Evolutionary conservation across 2,797 vertebrate species (phyloP), one percentile per base, ranked within the genome.

Genomic region (Odontamblyopus lacepedii): DNA sequence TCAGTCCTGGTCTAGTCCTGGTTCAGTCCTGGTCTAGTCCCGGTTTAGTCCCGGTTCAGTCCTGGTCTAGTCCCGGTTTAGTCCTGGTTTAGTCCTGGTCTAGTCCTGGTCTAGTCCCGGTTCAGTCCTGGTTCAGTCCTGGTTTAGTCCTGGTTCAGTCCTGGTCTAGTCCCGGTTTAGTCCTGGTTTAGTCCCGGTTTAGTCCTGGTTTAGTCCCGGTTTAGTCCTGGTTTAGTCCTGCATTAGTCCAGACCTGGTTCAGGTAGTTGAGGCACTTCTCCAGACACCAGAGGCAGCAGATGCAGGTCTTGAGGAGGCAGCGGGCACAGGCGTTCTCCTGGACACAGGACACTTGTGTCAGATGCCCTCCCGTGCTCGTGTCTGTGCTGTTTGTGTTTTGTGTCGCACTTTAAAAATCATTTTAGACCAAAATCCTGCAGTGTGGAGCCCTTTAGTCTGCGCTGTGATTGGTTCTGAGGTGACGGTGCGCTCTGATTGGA

Each of bases 241-340:
- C 3, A 15, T 29, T 6, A 30, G 57, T 62, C 8, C 66, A 30
- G 7, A 99, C 97, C 96, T 98, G 97, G 92, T 99, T 99, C 94
- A 99, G 94, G 92, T 97, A 99, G 90, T 96, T 97, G 91, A 99
- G 97, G 96, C 97, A 98, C 96, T 98, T 98, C 94, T 99, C 97
- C 91, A 99, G 91, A 96, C 97, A 98, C 97, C 97, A 99, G 91
- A 99, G 95, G 85, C 97, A 99, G 94, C 97, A 98, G 90, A 99
- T 98, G 84, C 97, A 99, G 26, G 96, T 92, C 86, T 98, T 98
- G 79, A 99, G 92, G 92, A 98, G 89, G 85, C 96, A 98, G 73
- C 96, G 95, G 74, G 96, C 96, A 67, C 95, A 98, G 15, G 95
- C 94, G n/a, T 98, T 99, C 90, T 99, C 97, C 97, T 99, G 86